Percentiles rank a stretch among this genome's conserved stretches.
Evolutionary conservation across 2,888 invertebrate species (phyloP).

Genomic region (Amblyjoppa fuscipennis): DNA sequence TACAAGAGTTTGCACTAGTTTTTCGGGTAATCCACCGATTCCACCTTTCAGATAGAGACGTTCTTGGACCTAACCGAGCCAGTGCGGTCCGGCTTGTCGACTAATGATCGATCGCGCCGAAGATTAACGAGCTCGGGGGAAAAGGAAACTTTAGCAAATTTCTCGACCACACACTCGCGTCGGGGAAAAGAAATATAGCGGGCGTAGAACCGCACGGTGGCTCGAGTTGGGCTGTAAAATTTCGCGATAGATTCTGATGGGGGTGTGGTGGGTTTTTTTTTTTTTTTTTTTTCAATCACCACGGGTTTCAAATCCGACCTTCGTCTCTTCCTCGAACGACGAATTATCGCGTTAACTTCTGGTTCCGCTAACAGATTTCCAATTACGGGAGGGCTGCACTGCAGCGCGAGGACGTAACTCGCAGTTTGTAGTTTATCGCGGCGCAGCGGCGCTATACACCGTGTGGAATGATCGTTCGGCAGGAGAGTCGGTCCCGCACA

Average conservation of each 20-base stretch:
- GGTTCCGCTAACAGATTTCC: constrained; percentile 79
- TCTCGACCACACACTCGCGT: constrained; percentile 59
- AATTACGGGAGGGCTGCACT: constrained; percentile 14
- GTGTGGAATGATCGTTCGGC: neutral
- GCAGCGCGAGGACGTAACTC: constrained; percentile 10
- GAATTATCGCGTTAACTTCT: constrained; percentile 78
- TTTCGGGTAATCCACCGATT: neutral
- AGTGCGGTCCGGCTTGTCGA: constrained; percentile 60
- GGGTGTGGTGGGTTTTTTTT: constrained; percentile 31
- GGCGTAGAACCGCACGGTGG: constrained; percentile 17
- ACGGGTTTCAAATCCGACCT: constrained; percentile 37
- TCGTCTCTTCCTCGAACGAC: constrained; percentile 74
- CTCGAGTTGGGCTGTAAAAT: constrained; percentile 13
- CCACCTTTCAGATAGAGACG: constrained; percentile 67
- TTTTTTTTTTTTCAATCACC: constrained; percentile 58
- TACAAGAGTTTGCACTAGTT: neutral
- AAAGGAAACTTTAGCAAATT: constrained; percentile 58
- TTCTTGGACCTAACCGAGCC: constrained; percentile 65
- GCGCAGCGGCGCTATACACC: constrained; percentile 3
- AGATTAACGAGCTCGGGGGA: constrained; percentile 59
- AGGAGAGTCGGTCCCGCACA: neutral
- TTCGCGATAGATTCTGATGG: neutral
- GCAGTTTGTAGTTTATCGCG: neutral
- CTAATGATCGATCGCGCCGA: constrained; percentile 64
- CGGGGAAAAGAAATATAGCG: constrained; percentile 25